phyloP scores from a whole-genome alignment of 1,140 invertebrate species.

The Cylas formicarius region DNA sequence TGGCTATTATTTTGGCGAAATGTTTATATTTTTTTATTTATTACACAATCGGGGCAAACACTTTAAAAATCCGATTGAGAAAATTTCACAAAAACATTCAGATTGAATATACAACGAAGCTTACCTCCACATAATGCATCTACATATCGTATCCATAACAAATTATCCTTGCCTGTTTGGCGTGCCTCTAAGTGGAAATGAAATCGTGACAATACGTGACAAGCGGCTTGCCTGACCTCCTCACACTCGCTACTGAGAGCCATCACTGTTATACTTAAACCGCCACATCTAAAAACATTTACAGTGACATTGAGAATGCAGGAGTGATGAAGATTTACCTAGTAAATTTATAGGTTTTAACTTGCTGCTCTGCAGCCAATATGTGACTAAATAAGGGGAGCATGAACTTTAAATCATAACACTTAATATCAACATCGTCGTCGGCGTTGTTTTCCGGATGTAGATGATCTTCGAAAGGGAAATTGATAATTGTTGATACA shows the following conservation, averaged over 20 bases:
- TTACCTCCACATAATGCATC: slow-evolving; percentile 36
- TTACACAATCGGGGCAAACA: neutral
- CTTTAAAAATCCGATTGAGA: neutral
- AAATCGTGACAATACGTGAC: slow-evolving; percentile 58
- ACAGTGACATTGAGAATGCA: slow-evolving; percentile 1
- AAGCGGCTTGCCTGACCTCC: slow-evolving; percentile 55
- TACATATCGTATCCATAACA: slow-evolving; percentile 35
- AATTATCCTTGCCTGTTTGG: slow-evolving; percentile 38
- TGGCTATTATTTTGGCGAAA: too few species aligned
- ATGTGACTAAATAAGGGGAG: slow-evolving; percentile 60
- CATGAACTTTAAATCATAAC: slow-evolving; percentile 69
- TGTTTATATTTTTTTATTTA: too few species aligned
- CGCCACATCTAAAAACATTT: slow-evolving; percentile 40
- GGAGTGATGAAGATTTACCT: slow-evolving; percentile 39
- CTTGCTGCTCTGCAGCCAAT: slow-evolving; percentile 54
- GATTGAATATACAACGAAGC: neutral
- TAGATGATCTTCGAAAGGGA: slow-evolving; percentile 37
- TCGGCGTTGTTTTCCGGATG: neutral
- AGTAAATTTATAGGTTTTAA: slow-evolving; percentile 58
- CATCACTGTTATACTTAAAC: slow-evolving; percentile 56
- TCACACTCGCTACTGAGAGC: slow-evolving; percentile 53
- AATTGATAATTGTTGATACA: slow-evolving; percentile 60
- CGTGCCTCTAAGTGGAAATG: slow-evolving; percentile 59
- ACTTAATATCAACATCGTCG: slow-evolving; percentile 8
- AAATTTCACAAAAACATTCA: too few species aligned